Base-by-base conservation (phyloP, 1,140 invertebrate genomes). In the Conus betulinus region DNA sequence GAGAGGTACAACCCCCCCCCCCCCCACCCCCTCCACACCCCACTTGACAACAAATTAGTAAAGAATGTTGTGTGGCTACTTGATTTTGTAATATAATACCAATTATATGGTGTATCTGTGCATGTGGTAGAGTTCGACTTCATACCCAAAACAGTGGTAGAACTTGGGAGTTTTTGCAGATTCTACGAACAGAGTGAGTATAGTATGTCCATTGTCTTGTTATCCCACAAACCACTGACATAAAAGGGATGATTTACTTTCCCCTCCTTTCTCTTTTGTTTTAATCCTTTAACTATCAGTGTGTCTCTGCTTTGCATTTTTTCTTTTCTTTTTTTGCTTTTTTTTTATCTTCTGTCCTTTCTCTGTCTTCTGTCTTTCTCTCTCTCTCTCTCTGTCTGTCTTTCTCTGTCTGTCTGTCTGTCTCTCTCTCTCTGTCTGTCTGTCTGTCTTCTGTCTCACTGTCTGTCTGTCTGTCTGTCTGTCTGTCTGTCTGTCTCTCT, bases 121-220 rank as follows among this genome's bases (percentile, higher is more conserved):
- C 85, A 87, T n/a, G 91, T 92, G 89, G 79, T 89, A 91, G 88
- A 91, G 27, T 94, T 94, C 91, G 74, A 90, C 51, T 95, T 94
- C 89, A 88, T 91, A 67, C 93, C 93, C 10, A 90, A 92, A 57
- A 89, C 88, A 63, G 87, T 94, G 74, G 88, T 93, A 63, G 90
- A 93, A 79, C 85, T 95, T 8, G 93, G 27, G 91, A 94, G 63
- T 90, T 92, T n/a, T 88, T 94, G 67, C 93, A 93, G 63, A 87
- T 93, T 13, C 88, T 96, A 7, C 96, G 97, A 94, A 97, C 96
- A 79, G 97, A 97, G 88, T 92, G 89, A 71, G 90, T 91, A 27
- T 55, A 13, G 20, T 53, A 8, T 51, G 20, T 25, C 17, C 39
- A 39, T 86, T 27, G 25, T 25, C 20, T 20, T 13, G 4, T 25